Evolutionary conservation across 2,113 vertebrate genomes (phyloP).

Genomic region (Epinephelus cyanopodus): DNA sequence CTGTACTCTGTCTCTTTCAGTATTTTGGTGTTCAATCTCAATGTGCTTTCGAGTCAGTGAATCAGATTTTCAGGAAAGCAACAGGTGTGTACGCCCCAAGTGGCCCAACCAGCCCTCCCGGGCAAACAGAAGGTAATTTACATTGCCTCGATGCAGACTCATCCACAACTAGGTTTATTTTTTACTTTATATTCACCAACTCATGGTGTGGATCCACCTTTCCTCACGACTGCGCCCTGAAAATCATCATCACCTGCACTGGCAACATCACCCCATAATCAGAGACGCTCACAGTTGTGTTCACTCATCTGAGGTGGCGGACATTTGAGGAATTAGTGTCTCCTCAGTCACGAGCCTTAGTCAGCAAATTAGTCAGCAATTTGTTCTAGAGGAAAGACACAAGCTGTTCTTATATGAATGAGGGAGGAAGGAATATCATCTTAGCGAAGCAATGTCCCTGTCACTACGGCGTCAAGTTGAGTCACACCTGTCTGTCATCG

Average conservation of each 20-base stretch:
- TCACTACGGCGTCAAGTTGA: background rate
- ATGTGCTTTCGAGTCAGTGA: constrained; percentile 43
- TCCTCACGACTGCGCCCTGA: background rate
- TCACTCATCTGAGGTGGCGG: background rate
- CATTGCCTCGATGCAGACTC: constrained; percentile 15
- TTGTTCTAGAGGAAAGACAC: constrained; percentile 9
- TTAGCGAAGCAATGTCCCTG: background rate
- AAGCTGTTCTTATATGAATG: constrained; percentile 11
- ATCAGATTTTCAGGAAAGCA: constrained; percentile 26
- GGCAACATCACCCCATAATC: background rate
- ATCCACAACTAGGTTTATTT: background rate
- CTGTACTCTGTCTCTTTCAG: constrained; percentile 29
- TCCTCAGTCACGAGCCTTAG: constrained; percentile 29
- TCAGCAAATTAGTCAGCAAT: constrained; percentile 38
- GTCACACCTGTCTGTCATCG: constrained; percentile 4
- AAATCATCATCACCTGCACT: constrained; percentile 20
- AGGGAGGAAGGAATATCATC: constrained; percentile 7
- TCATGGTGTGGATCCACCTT: background rate
- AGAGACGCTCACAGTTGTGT: background rate
- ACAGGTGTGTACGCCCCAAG: constrained; percentile 48
- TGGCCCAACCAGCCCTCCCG: background rate
- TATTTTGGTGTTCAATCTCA: constrained; percentile 40
- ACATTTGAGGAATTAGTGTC: constrained; percentile 24
- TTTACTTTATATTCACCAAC: background rate
- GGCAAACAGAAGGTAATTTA: constrained; percentile 40